Conservation (phyloP, 2,113 vertebrate species). For the Lepidothrix coronata region DNA sequence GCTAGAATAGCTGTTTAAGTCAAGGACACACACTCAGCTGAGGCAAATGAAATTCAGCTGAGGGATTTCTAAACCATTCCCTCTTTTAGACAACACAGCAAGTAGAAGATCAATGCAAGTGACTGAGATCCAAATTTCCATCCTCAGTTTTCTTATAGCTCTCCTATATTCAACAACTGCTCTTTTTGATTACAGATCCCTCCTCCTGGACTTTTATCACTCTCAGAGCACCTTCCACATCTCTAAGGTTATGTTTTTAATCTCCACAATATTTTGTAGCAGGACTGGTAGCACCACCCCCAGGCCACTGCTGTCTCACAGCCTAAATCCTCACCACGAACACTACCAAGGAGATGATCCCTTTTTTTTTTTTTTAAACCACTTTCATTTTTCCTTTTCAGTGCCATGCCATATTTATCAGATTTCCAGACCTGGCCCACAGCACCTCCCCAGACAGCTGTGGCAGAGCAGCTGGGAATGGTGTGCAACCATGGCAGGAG, state of each 20-base stretch:
- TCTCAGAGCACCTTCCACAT: neutral
- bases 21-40: neutral
- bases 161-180: neutral
- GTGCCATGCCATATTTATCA: neutral
- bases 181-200: neutral
- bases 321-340: neutral
- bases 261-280: neutral
- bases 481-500: neutral
- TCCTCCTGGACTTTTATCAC: neutral
- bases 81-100: neutral
- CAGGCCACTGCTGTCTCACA: neutral
- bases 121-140: neutral
- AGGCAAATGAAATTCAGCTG: neutral
- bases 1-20: neutral
- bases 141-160: neutral
- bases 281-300: neutral
- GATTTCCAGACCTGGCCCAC: neutral
- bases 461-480: neutral
- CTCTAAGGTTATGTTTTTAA: neutral
- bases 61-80: neutral
- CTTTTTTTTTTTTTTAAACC: fast-evolving
- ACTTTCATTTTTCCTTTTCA: neutral
- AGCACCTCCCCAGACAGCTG: neutral
- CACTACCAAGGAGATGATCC: neutral
- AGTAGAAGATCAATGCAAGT: neutral